Evolutionary conservation across 2,113 vertebrate species (phyloP), one percentile per base, ranked within the genome.

Genomic region (Eudyptes chrysolophus): DNA sequence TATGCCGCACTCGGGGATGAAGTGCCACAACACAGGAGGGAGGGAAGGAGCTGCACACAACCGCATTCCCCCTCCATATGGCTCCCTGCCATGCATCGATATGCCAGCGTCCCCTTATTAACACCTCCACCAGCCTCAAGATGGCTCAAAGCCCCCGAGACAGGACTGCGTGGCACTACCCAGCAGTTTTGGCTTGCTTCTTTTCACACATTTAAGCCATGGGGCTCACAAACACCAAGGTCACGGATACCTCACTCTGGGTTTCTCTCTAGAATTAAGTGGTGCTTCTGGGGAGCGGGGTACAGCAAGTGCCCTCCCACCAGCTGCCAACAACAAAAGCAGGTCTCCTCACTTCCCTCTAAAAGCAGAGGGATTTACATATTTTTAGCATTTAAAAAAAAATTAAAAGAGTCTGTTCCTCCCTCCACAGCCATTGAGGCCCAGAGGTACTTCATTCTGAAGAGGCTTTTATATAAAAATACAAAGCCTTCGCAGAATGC

Each of bases 161-260:
- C n/a, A 78, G 46, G 29, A 36, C 8, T 9, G 6, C 11, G 44
- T 36, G 75, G 62, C 12, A 15, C 40, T 30, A 12, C 32, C n/a
- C 46, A 62, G 21, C 13, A 11, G 6, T 13, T 77, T 7, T 64
- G 25, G 49, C 54, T 49, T 51, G 46, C 16, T 84, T 19, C 60
- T 77, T 18, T 26, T n/a, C 48, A 12, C 2, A 2, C 27, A 15
- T 52, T 85, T 42, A 68, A 93, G 58, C 62, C 64, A 38, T 0
- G 2, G 54, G 40, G 21, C 9, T 88, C 68, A 30, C 30, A 65
- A 60, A 51, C 34, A 46, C 11, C 10, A 13, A 57, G n/a, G 42
- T 30, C n/a, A 11, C 1, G 0, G 27, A 36, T 18, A 24, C 6
- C 15, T 76, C 13, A 1, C 58, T 21, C 7, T 0, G 24, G 36